Conservation (phyloP, 2,888 invertebrate genomes). For the Plebejus melissa region DNA sequence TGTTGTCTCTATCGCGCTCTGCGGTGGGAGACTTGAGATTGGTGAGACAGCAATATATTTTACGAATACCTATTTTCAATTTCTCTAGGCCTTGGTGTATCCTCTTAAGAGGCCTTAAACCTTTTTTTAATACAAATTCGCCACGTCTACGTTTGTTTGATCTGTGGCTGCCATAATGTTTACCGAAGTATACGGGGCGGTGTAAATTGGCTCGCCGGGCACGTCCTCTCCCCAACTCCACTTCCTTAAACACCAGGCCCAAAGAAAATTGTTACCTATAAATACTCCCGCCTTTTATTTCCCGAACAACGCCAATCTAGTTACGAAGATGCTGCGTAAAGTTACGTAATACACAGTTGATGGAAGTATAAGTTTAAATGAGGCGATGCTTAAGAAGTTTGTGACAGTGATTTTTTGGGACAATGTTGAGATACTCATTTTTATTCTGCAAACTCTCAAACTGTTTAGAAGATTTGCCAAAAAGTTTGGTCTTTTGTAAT, state of each 20-base stretch:
- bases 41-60: no score
- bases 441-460: not conserved
- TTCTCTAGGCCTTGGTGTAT: no score
- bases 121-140: not conserved
- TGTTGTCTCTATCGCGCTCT: no score
- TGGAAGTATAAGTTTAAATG: slow-evolving; percentile 12
- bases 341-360: slow-evolving; percentile 11
- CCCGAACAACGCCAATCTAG: slow-evolving; percentile 21
- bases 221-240: slow-evolving; percentile 55
- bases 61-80: no score
- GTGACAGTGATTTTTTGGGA: not conserved
- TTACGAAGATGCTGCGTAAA: not conserved
- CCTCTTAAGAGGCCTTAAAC: not conserved
- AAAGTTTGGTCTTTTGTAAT: not conserved
- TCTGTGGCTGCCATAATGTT: slow-evolving; percentile 61
- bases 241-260: slow-evolving; percentile 61
- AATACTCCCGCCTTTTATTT: slow-evolving; percentile 22
- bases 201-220: slow-evolving; percentile 47
- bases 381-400: not conserved
- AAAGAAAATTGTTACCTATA: slow-evolving; percentile 44
- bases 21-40: no score
- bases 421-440: not conserved
- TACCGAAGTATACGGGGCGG: slow-evolving; percentile 43
- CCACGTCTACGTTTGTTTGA: slow-evolving; percentile 59
- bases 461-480: not conserved